Conservation (phyloP, 2,113 vertebrate genomes). For the Leptobrachium ailaonicum region DNA sequence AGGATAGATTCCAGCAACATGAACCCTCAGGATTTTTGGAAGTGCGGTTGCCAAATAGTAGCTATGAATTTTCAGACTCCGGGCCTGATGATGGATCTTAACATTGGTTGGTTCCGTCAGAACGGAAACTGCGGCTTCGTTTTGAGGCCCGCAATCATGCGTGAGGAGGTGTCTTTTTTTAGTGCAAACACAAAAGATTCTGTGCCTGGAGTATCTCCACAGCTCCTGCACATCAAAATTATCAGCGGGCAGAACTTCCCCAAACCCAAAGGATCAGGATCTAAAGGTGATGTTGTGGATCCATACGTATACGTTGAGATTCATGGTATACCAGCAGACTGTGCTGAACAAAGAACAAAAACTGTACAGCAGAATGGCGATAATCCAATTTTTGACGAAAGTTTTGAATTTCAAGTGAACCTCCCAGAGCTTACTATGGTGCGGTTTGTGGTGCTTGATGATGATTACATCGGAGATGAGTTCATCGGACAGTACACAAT, state of each 20-base stretch:
- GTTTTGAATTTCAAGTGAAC: conserved; percentile 97
- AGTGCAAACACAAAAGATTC: conserved; percentile 97
- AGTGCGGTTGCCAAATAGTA: conserved; percentile 96
- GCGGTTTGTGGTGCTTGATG: conserved; percentile 94
- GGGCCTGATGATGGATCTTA: conserved; percentile 97
- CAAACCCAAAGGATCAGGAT: conserved; percentile 95
- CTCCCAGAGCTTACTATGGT: conserved; percentile 95
- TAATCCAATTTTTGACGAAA: conserved; percentile 95
- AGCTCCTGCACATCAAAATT: conserved; percentile 95
- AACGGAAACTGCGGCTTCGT: conserved; percentile 96
- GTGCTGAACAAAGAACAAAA: conserved; percentile 94
- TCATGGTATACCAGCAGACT: conserved; percentile 95
- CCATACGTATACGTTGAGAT: conserved; percentile 97
- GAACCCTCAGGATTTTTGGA: conserved; percentile 99
- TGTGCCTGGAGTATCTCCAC: conserved; percentile 93
- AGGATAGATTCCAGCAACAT: conserved; percentile 98
- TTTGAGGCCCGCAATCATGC: conserved; percentile 93
- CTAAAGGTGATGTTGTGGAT: conserved; percentile 96
- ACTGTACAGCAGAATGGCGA: conserved; percentile 94
- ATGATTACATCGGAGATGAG: conserved; percentile 96
- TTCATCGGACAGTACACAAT: conserved; percentile 97
- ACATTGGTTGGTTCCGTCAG: conserved; percentile 95
- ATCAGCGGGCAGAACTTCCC: conserved; percentile 97
- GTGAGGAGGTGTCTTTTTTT: conserved; percentile 95
- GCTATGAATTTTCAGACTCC: conserved; percentile 98